Conservation (phyloP, 2,888 invertebrate species). For the Trissolcus japonicus region DNA sequence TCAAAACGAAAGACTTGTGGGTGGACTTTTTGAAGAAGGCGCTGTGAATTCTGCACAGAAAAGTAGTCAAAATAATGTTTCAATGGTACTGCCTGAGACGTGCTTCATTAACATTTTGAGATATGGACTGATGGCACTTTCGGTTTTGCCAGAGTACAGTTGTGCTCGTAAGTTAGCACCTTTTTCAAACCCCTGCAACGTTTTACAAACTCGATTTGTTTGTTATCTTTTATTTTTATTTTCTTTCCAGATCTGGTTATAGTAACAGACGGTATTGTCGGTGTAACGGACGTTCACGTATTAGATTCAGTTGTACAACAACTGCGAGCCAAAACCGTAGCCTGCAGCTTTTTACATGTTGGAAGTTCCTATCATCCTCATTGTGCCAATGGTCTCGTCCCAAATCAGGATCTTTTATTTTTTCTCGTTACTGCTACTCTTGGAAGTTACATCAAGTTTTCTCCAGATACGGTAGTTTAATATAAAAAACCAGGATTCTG, state of each 20-base stretch:
- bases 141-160: constrained; percentile 85
- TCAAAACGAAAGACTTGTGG: constrained; percentile 78
- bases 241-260: constrained; percentile 81
- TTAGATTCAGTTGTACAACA: constrained; percentile 85
- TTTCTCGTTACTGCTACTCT: constrained; percentile 86
- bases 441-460: constrained; percentile 82
- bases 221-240: constrained; percentile 10
- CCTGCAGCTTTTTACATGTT: constrained; percentile 86
- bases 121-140: constrained; percentile 85
- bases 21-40: constrained; percentile 78
- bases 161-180: constrained; percentile 81
- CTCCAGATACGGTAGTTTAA: constrained; percentile 77
- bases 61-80: constrained; percentile 75
- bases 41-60: constrained; percentile 72
- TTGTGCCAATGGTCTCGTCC: constrained; percentile 82
- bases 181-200: neutral
- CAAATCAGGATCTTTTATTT: constrained; percentile 85
- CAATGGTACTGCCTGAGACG: constrained; percentile 82
- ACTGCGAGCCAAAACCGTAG: constrained; percentile 83
- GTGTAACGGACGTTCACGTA: constrained; percentile 83
- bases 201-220: neutral
- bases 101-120: constrained; percentile 86
- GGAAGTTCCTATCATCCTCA: constrained; percentile 82
- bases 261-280: constrained; percentile 85
- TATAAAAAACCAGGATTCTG: neutral